phyloP scores from a whole-genome alignment of 2,113 vertebrate species.

The Amazona vittata region DNA sequence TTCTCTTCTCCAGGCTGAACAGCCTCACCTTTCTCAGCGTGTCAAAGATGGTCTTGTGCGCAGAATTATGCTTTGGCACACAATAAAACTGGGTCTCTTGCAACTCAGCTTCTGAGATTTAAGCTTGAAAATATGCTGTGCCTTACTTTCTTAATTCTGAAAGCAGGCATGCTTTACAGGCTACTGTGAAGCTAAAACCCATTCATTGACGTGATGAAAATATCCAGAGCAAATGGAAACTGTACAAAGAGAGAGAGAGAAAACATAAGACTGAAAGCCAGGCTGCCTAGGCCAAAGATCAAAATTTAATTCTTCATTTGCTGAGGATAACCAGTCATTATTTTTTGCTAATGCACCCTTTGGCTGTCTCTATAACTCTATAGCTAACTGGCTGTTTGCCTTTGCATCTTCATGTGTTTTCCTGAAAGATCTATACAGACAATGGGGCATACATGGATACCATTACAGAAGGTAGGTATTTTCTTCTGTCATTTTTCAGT shows the following conservation, averaged over 20 bases:
- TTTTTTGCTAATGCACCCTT: slow-evolving; percentile 42
- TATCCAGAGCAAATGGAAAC: not conserved
- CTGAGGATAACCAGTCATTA: not conserved
- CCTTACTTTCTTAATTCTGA: not conserved
- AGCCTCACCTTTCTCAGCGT: not conserved
- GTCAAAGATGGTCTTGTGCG: not conserved
- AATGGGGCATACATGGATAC: not conserved
- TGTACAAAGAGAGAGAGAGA: not conserved
- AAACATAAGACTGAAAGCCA: not conserved
- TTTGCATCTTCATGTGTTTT: not conserved
- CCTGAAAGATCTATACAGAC: not conserved
- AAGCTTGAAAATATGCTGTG: not conserved
- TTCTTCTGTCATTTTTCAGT: not conserved
- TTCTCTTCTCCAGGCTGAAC: not conserved
- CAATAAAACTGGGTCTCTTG: not conserved
- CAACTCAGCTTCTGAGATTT: not conserved
- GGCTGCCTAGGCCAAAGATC: not conserved
- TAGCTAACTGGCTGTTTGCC: not conserved
- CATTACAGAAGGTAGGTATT: not conserved
- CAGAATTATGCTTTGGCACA: not conserved
- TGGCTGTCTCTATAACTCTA: not conserved
- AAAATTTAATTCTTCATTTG: not conserved
- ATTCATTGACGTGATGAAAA: not conserved
- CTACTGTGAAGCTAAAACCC: not conserved
- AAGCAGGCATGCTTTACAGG: not conserved